Base-by-base conservation (phyloP, 2,797 vertebrate genomes). In the Acanthurus lineatus region DNA sequence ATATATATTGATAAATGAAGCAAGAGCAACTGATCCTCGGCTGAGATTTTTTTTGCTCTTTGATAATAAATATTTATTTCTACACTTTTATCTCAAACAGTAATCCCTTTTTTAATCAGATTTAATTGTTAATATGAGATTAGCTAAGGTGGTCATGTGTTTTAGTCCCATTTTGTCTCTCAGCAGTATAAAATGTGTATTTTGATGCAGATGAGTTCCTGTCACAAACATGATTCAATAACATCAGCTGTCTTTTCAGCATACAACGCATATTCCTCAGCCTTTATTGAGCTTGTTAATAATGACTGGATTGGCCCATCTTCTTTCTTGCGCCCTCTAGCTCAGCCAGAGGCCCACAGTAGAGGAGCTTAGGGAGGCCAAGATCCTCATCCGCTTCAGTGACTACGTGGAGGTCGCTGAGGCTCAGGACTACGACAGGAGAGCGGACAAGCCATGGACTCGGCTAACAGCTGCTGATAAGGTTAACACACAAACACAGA, bases 381-480 rank as follows among this genome's bases (percentile, higher is more conserved):
- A 98, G 92, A 99, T 99, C 90, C 97, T 99, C 66, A 99, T 99
- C 86, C 97, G 97, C 86, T 99, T 99, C 93, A 99, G 97, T 0
- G 98, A 99, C 94, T 99, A 99, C 0, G 98, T 99, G 92, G 98
- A 99, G 79, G 96, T 99, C 32, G 98, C 98, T 0, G 97, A 99
- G 0, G 97, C 97, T 9, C 98, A 99, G 95, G 98, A 99, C 92
- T 99, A 99, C 0, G 98, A 99, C 94, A 93, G 98, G 79, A 95
- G 98, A 75, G 98, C 98, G 0, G 98, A 99, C 93, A 99, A 99
- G 82, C 98, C 98, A 0, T 99, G 98, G 98, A 99, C 98, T 3
- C 95, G 98, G 20, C 96, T 99, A 76, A 98, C 98, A 1, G 97
- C 98, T 0, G 96, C 97, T 0, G 98, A 99, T 88, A 99, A 99